Evolutionary conservation across 2,888 invertebrate genomes (phyloP).

Genomic region (Halictus ligatus): DNA sequence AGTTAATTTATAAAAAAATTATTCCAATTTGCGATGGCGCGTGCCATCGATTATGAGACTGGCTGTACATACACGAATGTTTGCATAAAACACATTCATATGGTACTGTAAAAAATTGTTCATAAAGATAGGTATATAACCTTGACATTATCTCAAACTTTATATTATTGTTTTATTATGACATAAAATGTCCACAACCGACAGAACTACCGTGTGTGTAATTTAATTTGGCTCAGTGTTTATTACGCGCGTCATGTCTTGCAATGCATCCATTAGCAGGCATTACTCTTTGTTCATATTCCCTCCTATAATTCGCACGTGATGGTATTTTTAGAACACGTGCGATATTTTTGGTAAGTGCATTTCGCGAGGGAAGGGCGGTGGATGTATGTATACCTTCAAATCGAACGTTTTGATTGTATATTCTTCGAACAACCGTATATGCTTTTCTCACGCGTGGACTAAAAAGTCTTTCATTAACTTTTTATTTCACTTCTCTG

Average conservation of each 20-base stretch:
- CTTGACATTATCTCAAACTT: not conserved
- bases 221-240: constrained; percentile 9
- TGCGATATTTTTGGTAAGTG: constrained; percentile 49
- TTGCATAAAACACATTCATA: not conserved
- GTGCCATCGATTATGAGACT: no score
- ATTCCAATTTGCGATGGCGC: no score
- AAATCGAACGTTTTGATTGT: constrained; percentile 36
- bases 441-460: not conserved
- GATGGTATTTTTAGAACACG: constrained; percentile 59
- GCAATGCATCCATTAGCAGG: constrained; percentile 1
- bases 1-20: no score
- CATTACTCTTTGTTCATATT: constrained; percentile 39
- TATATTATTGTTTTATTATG: not conserved
- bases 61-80: no score
- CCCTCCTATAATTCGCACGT: constrained; percentile 47
- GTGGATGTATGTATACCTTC: constrained; percentile 30
- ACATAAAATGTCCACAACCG: not conserved
- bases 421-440: not conserved
- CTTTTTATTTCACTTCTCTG: no score
- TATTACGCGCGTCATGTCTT: constrained; percentile 7
- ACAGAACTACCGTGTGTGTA: not conserved
- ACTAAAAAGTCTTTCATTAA: not conserved
- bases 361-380: constrained; percentile 45
- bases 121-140: not conserved
- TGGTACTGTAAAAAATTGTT: not conserved